Percentiles rank a stretch among this genome's conserved stretches.
Evolutionary conservation across 1,140 invertebrate genomes (phyloP).

Genomic region (Heliconius melpomene): DNA sequence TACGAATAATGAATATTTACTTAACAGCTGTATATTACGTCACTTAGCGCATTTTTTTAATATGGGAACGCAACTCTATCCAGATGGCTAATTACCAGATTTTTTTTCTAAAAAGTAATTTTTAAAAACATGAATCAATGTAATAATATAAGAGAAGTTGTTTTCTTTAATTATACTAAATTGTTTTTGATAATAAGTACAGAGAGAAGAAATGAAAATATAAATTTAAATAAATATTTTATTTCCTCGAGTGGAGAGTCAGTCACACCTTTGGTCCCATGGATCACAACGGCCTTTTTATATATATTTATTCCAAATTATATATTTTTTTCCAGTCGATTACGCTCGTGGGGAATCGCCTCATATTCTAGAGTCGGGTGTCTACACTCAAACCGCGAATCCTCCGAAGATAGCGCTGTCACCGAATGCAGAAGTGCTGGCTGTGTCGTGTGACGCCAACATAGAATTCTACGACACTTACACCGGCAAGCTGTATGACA

Average conservation of each 20-base stretch:
- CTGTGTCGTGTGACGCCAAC: slow-evolving; percentile 83
- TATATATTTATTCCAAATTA: too few species aligned
- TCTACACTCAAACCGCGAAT: slow-evolving; percentile 79
- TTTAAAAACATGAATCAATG: neutral
- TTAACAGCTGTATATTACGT: neutral
- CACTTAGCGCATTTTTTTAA: neutral
- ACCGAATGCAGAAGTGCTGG: slow-evolving; percentile 88
- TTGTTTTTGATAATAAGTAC: neutral
- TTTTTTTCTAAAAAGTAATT: neutral
- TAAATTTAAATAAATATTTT: too few species aligned
- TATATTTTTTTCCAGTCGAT: slow-evolving; percentile 84
- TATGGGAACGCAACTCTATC: neutral
- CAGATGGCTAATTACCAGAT: neutral
- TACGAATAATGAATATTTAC: neutral
- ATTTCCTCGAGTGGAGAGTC: too few species aligned
- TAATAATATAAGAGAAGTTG: neutral
- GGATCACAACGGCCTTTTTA: too few species aligned
- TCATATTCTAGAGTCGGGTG: slow-evolving; percentile 84
- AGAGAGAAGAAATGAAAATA: too few species aligned
- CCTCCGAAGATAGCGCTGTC: slow-evolving; percentile 85
- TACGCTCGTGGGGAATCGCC: slow-evolving; percentile 90
- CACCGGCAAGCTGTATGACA: slow-evolving; percentile 84
- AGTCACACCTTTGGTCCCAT: too few species aligned
- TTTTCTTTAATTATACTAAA: neutral
- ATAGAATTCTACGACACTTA: slow-evolving; percentile 87